Evolutionary conservation across 2,888 invertebrate genomes (phyloP).

Genomic region (Hyles lineata): DNA sequence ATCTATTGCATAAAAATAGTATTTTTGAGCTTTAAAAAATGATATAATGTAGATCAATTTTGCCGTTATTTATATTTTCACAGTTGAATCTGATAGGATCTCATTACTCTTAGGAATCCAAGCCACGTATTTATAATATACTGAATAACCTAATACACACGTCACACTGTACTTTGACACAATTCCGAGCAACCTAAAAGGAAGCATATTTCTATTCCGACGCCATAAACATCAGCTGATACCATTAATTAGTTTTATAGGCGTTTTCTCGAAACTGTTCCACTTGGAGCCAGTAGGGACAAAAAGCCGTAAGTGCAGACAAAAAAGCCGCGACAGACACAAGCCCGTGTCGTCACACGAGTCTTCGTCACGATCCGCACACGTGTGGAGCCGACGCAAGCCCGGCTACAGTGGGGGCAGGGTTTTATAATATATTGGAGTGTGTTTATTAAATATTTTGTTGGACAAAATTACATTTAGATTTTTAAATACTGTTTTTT

Average conservation of each 20-base stretch:
- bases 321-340: background rate
- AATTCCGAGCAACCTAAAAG: too few species aligned
- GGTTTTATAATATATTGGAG: background rate
- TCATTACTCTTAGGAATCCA: too few species aligned
- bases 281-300: background rate
- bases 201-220: background rate
- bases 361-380: constrained; percentile 32
- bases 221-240: background rate
- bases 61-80: too few species aligned
- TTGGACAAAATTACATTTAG: too few species aligned
- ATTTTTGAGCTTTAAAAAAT: too few species aligned
- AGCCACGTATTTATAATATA: too few species aligned
- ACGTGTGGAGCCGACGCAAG: constrained; percentile 25
- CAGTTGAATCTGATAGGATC: too few species aligned
- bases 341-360: constrained; percentile 31
- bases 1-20: too few species aligned
- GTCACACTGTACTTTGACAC: too few species aligned
- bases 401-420: constrained; percentile 25
- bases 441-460: background rate
- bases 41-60: too few species aligned
- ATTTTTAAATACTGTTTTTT: too few species aligned
- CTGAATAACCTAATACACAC: too few species aligned
- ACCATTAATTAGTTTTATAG: background rate
- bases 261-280: background rate
- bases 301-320: background rate